Percentiles rank a stretch among this genome's conserved stretches.
These are phyloP conservation scores for Ecdyonurus torrentis DNA, from an alignment of 2,888 invertebrate species.

Conservation along the genomic window DNA sequence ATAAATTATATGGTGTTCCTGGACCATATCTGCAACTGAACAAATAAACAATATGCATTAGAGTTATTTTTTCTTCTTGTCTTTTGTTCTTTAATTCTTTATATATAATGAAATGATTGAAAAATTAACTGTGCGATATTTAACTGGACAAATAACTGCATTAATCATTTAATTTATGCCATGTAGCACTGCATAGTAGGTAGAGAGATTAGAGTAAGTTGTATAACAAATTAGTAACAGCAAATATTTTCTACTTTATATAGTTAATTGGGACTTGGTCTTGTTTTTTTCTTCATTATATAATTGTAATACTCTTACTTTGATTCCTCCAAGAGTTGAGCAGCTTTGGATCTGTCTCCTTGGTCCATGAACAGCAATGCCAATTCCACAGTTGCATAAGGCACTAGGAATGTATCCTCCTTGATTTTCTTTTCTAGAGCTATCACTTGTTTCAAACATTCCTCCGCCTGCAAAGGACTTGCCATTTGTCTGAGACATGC, in stretches of 20 bases:
- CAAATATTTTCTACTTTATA: background rate
- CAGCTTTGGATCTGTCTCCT: slow-evolving; percentile 47
- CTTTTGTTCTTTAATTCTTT: too few species aligned
- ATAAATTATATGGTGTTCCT: too few species aligned
- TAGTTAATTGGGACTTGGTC: background rate
- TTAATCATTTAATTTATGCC: too few species aligned
- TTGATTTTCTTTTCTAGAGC: slow-evolving; percentile 52
- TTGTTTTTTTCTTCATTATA: background rate
- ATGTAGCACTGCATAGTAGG: too few species aligned
- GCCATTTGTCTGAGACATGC: slow-evolving; percentile 65
- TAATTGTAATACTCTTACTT: slow-evolving; percentile 38
- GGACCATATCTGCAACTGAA: too few species aligned
- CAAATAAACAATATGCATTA: too few species aligned
- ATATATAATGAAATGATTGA: background rate
- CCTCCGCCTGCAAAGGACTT: slow-evolving; percentile 58
- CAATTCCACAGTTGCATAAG: slow-evolving; percentile 73
- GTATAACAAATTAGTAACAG: background rate
- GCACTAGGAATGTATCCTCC: slow-evolving; percentile 68
- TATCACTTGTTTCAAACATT: slow-evolving; percentile 46
- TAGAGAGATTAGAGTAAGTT: slow-evolving; percentile 4
- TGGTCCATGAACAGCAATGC: slow-evolving; percentile 60
- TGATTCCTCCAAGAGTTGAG: slow-evolving; percentile 58
- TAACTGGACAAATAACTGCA: too few species aligned
- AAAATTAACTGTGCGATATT: background rate
- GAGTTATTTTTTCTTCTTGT: too few species aligned